phyloP scores from a whole-genome alignment of 2,113 vertebrate genomes.

The Corvus cornix region DNA sequence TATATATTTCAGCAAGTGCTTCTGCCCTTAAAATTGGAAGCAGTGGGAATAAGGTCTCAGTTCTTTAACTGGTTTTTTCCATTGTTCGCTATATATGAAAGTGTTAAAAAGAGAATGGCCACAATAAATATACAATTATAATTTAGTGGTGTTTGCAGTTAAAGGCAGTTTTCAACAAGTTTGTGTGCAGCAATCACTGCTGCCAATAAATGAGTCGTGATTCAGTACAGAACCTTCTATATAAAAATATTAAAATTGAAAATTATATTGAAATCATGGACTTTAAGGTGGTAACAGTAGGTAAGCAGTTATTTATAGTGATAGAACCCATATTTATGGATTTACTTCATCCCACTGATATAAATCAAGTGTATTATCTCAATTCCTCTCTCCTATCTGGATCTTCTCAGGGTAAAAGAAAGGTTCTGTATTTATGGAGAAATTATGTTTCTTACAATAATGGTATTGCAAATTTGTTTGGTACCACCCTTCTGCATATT shows the following conservation, averaged over 20 bases:
- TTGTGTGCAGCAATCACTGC: background rate
- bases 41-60: background rate
- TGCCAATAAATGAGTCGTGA: background rate
- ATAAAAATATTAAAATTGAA: background rate
- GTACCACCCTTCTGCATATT: background rate
- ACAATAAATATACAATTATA: background rate
- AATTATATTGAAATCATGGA: background rate
- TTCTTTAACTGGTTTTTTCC: background rate
- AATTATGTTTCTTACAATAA: background rate
- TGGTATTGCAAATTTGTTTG: background rate
- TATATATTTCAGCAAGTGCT: background rate
- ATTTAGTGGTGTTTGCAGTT: background rate
- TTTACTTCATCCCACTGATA: background rate
- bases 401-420: background rate
- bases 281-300: background rate
- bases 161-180: background rate
- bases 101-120: background rate
- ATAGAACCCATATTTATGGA: background rate
- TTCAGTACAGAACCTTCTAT: background rate
- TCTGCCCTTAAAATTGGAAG: background rate
- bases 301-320: background rate
- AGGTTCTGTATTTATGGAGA: background rate
- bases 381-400: background rate
- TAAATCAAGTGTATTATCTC: background rate
- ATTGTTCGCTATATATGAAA: background rate